Evolutionary conservation across 2,797 vertebrate species (phyloP), one percentile per base, ranked within the genome.

Genomic region (Fistularia commersonii): DNA sequence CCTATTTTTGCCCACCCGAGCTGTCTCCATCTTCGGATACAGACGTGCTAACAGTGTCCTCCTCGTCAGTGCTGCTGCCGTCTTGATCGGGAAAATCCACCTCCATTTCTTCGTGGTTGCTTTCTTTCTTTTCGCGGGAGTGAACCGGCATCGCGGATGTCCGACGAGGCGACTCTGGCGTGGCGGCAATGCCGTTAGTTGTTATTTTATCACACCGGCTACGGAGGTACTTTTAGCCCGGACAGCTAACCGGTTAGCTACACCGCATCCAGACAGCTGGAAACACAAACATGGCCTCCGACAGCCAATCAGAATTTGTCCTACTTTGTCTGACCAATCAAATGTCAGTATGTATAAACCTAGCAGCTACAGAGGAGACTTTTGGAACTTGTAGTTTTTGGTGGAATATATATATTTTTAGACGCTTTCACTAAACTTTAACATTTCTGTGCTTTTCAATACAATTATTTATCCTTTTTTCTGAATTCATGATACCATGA

Each of bases 11-110:
- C 79, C 46, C 82, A 98, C 96, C 96, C 72, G 96, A 98, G 81
- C 91, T 98, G 82, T 98, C 95, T 76, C 95, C 96, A 88, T 98
- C 96, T 86, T 98, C 96, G 12, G 94, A 97, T 55, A 96, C 95
- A 0, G 95, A 95, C 23, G 95, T 95, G 88, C 92, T 97, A 76
- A 97, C 96, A 0, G 95, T 95, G 83, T 98, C 96, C 77, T 98
- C 96, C 62, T 98, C 96, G 69, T 98, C 95, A 0, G 95, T 94
- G 81, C 91, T 97, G 86, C 93, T 97, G 72, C 93, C 95, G 73
- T 98, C 96, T 50, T 98, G 96, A 64, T 98, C 95, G 15, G 93
- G 91, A 54, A 92, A 97, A 70, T 98, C 96, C 89, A 98, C 94
- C 74, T 98, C 95, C 95, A 98, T 98, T 62, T 98, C 96, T 77